Conservation (phyloP, 2,113 vertebrate species). For the Irena cyanogastra region DNA sequence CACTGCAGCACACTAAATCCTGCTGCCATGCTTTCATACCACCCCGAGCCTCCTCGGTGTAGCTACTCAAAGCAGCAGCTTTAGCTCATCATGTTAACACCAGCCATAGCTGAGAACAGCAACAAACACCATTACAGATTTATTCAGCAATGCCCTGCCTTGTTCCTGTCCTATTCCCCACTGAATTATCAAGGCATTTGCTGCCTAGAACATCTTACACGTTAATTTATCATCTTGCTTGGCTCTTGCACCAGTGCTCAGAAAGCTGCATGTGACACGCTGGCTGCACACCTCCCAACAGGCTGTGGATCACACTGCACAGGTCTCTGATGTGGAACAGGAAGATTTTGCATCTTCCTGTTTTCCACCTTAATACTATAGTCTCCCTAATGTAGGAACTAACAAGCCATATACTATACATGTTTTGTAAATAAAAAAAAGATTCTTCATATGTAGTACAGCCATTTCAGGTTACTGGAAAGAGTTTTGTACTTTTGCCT, state of each 20-base stretch:
- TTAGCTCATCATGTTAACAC: rapidly evolving
- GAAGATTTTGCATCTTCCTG: background rate
- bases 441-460: background rate
- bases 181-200: background rate
- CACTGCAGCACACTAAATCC: background rate
- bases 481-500: background rate
- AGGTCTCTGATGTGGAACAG: background rate
- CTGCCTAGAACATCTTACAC: background rate
- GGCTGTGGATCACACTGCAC: no score
- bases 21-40: background rate
- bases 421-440: background rate
- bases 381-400: background rate
- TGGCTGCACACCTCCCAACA: background rate
- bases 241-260: background rate
- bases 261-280: rapidly evolving
- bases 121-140: background rate
- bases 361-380: background rate
- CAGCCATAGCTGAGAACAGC: background rate
- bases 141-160: background rate
- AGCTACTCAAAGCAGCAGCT: background rate
- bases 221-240: background rate
- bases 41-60: rapidly evolving
- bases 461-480: background rate
- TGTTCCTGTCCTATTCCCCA: background rate
- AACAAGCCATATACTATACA: background rate